A percentile compares a stretch with the other conserved stretches of the same genome.
Conservation (phyloP, 2,113 vertebrate genomes). For the Larimichthys crocea region DNA sequence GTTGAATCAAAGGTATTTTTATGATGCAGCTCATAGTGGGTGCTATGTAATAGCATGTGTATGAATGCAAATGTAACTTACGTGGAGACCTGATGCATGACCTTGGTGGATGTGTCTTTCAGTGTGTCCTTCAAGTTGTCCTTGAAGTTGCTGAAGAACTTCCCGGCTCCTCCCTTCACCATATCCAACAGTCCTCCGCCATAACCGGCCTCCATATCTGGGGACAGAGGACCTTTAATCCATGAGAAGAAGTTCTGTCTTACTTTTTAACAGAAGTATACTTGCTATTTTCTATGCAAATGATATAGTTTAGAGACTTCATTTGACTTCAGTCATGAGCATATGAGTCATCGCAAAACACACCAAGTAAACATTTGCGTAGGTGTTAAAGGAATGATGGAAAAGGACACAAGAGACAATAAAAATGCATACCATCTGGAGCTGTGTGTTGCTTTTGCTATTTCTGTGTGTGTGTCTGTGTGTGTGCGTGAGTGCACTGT, state of each 20-base stretch:
- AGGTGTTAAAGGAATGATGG: conserved; percentile 26
- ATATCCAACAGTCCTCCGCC: conserved; percentile 97
- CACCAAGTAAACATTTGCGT: conserved; percentile 1
- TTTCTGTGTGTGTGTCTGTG: conserved; percentile 16
- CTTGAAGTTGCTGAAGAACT: conserved; percentile 98
- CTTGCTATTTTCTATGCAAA: not conserved
- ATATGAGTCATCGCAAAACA: conserved; percentile 38
- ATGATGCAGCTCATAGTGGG: not conserved
- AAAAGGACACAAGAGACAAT: conserved; percentile 28
- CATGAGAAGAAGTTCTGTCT: conserved; percentile 17
- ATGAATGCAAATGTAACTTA: conserved; percentile 69
- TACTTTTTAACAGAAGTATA: not conserved
- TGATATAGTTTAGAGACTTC: not conserved
- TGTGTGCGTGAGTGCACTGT: conserved; percentile 4
- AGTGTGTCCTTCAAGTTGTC: conserved; percentile 99
- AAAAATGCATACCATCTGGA: conserved; percentile 32
- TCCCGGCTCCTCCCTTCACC: conserved; percentile 97
- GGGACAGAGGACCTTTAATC: conserved; percentile 82
- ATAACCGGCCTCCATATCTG: conserved; percentile 95
- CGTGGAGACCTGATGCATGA: conserved; percentile 98
- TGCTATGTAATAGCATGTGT: not conserved
- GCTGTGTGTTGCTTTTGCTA: not conserved
- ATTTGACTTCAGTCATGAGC: not conserved
- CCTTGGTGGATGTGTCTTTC: conserved; percentile 97
- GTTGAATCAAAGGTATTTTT: not conserved